Evolutionary conservation across 2,113 vertebrate species (phyloP).

Genomic region (Mesocricetus auratus): DNA sequence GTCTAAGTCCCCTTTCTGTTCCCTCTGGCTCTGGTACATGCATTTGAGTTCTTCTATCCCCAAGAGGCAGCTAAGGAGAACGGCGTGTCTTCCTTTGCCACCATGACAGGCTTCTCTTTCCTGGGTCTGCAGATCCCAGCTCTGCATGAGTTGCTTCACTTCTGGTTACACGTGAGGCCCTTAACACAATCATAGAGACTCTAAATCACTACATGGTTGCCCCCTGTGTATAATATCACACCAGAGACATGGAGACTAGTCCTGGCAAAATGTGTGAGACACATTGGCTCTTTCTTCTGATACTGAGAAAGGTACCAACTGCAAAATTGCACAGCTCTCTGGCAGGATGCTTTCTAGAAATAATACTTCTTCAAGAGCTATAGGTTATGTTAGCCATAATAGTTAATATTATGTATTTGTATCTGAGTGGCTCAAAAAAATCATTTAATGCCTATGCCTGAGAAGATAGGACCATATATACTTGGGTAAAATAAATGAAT

Average conservation of each 20-base stretch:
- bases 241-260: not conserved
- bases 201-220: not conserved
- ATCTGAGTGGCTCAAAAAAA: not conserved
- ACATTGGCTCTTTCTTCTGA: not conserved
- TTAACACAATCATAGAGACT: not conserved
- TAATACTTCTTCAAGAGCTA: not conserved
- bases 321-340: not conserved
- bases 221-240: not conserved
- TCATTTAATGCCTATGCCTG: not conserved
- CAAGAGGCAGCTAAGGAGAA: not conserved
- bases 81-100: not conserved
- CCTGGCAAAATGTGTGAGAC: not conserved
- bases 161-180: not conserved
- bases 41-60: not conserved
- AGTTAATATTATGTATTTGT: not conserved
- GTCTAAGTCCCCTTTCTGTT: not conserved
- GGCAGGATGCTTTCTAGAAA: not conserved
- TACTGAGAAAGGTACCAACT: not conserved
- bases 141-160: not conserved
- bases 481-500: not conserved
- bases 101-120: not conserved
- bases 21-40: not conserved
- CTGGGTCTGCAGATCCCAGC: not conserved
- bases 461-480: not conserved
- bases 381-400: not conserved